Conservation (phyloP, 2,797 vertebrate species). For the Chaetodon trifasciatus region DNA sequence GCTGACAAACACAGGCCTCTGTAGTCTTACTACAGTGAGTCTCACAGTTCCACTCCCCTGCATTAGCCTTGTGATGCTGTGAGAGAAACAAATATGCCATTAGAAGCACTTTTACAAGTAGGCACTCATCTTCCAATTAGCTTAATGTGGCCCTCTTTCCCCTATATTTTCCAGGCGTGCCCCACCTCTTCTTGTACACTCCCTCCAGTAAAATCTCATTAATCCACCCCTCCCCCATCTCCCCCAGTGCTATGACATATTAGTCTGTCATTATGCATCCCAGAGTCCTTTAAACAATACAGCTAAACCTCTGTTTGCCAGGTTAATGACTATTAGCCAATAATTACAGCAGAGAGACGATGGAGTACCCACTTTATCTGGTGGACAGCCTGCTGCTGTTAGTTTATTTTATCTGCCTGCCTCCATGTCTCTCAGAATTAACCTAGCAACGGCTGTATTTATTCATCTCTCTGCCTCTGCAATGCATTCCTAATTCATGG, state of each 20-base stretch:
- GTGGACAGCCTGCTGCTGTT: conserved; percentile 89
- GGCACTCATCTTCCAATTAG: conserved; percentile 99
- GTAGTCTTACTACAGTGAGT: conserved; percentile 85
- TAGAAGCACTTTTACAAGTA: conserved; percentile 99
- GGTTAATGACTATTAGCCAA: conserved; percentile 99
- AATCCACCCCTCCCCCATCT: conserved; percentile 93
- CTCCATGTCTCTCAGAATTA: conserved; percentile 84
- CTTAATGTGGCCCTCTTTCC: conserved; percentile 98
- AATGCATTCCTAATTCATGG: conserved; percentile 73
- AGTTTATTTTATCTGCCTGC: conserved; percentile 89
- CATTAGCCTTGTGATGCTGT: conserved; percentile 93
- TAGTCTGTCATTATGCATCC: conserved; percentile 99
- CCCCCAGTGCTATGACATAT: conserved; percentile 99
- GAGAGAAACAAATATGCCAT: conserved; percentile 98
- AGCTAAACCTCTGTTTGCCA: conserved; percentile 99
- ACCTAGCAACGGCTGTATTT: conserved; percentile 78
- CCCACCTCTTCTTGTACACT: conserved; percentile 89
- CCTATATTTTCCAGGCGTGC: conserved; percentile 95
- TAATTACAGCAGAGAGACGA: conserved; percentile 97
- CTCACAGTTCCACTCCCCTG: conserved; percentile 91
- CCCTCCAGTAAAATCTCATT: conserved; percentile 97
- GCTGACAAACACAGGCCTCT: conserved; percentile 83
- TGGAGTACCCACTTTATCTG: conserved; percentile 95
- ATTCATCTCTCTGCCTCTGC: conserved; percentile 78
- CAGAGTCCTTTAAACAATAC: conserved; percentile 99